Evolutionary conservation across 2,888 invertebrate genomes (phyloP).

Genomic region (Pammene aurita): DNA sequence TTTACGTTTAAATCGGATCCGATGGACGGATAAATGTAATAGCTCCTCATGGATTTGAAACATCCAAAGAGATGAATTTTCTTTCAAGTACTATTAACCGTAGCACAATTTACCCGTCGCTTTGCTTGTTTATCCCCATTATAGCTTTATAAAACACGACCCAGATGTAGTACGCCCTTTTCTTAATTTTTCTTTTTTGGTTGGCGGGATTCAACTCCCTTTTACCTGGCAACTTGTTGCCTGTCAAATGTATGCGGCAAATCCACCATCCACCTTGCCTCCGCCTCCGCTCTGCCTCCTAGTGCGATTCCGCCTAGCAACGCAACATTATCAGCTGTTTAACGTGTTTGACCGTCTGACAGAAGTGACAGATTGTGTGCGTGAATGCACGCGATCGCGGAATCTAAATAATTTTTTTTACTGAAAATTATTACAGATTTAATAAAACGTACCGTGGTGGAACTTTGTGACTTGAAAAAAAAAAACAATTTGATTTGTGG

Average conservation of each 20-base stretch:
- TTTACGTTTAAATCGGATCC: too few relatives aligned
- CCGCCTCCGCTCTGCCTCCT: too few relatives aligned
- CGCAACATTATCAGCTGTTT: slow-evolving; percentile 3
- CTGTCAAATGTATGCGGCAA: slow-evolving; percentile 1
- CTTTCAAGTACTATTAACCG: too few relatives aligned
- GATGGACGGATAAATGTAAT: too few relatives aligned
- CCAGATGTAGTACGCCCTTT: background rate
- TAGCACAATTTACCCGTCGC: too few relatives aligned
- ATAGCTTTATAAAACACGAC: too few relatives aligned
- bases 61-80: too few relatives aligned
- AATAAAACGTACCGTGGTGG: background rate
- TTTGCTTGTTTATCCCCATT: too few relatives aligned
- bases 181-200: background rate
- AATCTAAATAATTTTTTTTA: slow-evolving; percentile 1
- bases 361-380: background rate
- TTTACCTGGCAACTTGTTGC: slow-evolving; percentile 2
- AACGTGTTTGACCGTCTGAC: too few relatives aligned
- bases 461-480: slow-evolving; percentile 1
- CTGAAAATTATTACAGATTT: slow-evolving; percentile 1
- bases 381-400: background rate
- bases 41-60: too few relatives aligned
- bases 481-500: background rate
- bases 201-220: background rate
- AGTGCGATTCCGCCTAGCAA: too few relatives aligned
- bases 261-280: background rate